These are phyloP conservation scores for Forbesichthys papilliferus DNA, from an alignment of 2,113 vertebrate genomes.

Conservation along the genomic window DNA sequence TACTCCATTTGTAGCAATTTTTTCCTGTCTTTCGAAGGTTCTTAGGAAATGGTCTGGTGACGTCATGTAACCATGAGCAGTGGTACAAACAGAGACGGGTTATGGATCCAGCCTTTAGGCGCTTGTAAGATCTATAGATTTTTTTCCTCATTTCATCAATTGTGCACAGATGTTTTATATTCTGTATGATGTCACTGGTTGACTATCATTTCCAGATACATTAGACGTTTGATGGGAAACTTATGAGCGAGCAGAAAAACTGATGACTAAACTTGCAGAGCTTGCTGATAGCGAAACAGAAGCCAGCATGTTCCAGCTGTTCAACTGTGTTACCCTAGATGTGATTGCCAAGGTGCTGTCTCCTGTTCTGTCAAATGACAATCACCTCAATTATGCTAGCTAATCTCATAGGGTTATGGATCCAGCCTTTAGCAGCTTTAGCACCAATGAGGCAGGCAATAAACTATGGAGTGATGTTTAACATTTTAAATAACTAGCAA, in stretches of 20 bases:
- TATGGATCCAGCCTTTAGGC: constrained; percentile 89
- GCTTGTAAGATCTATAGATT: constrained; percentile 72
- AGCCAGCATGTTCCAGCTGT: constrained; percentile 52
- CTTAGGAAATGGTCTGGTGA: constrained; percentile 84
- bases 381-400: no score
- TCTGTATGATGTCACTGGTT: background rate
- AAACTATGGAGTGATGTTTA: constrained; percentile 57
- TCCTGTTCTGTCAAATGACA: no score
- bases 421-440: constrained; percentile 64
- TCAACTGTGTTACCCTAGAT: constrained; percentile 72
- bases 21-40: constrained; percentile 71
- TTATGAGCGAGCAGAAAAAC: constrained; percentile 72
- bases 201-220: constrained; percentile 57
- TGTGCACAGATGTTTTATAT: no score
- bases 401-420: background rate
- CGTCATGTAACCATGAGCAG: constrained; percentile 76
- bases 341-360: constrained; percentile 74
- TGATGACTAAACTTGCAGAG: constrained; percentile 65
- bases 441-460: constrained; percentile 83
- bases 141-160: no score
- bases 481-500: no score
- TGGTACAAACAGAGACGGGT: constrained; percentile 89
- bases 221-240: constrained; percentile 62
- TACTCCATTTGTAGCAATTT: background rate
- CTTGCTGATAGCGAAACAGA: constrained; percentile 45